Evolutionary conservation across 2,797 vertebrate genomes (phyloP), one percentile per base, ranked within the genome.

Genomic region (Labroides dimidiatus): DNA sequence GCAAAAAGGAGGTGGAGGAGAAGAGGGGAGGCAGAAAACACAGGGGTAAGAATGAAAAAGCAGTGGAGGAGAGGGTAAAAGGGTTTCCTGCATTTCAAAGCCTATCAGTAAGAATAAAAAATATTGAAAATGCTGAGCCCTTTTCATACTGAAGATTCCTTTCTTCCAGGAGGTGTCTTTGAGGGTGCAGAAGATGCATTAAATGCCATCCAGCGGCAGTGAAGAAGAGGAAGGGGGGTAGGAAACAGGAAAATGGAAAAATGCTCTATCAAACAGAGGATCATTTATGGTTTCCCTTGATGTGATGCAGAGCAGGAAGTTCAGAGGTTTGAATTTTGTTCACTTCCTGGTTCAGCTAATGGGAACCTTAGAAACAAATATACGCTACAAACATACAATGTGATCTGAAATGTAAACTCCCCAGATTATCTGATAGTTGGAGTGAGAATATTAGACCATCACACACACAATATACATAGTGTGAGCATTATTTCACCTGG

Each of bases 1-100:
- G 86, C 72, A 84, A 87, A 85, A 75, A 69, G 48, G 84, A 83
- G 69, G 61, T 62, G 65, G 56, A 33, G 61, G 47, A 67, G 54
- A 45, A 37, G 50, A 19, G 10, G 52, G 69, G 72, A 61, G 52
- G 49, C 63, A 50, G 66, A 50, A 54, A 55, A 68, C 36, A 65
- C 55, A 76, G 78, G 56, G 71, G 63, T 51, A 74, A 78, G 72
- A 72, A 81, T 69, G 53, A 81, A 80, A 67, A 78, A 60, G 67
- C 36, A 48, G 63, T 47, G 60, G 49, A 77, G 77, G 64, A 73
- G 65, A 83, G 69, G 75, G 64, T 65, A 75, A 86, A 87, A 86
- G 51, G 76, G 63, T 80, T 73, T 72, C 69, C 52, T 85, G 82
- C 69, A 84, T 90, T 92, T 93, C 87, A 92, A 91, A 90, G 87